phyloP scores from a whole-genome alignment of 1,140 invertebrate species.

The Watersipora subatra region DNA sequence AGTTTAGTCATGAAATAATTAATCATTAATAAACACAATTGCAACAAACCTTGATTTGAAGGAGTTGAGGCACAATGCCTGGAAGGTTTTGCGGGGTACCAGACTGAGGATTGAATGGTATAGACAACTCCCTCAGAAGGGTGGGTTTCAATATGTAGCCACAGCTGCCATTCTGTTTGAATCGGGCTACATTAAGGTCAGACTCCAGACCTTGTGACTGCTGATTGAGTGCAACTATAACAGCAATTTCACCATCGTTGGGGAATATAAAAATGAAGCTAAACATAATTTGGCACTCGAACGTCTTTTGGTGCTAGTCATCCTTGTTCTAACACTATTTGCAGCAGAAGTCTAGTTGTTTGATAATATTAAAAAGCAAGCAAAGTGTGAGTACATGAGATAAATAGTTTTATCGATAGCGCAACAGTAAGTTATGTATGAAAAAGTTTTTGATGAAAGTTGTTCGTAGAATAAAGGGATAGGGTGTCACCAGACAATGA shows the following conservation, averaged over 20 bases:
- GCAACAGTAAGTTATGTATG: too few relatives aligned
- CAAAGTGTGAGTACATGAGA: neutral
- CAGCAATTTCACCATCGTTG: too few relatives aligned
- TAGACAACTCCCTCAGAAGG: slow-evolving; percentile 30
- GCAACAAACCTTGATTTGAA: slow-evolving; percentile 49
- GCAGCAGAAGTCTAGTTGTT: too few relatives aligned
- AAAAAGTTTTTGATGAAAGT: too few relatives aligned
- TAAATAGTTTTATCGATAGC: too few relatives aligned
- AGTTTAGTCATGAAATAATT: too few relatives aligned
- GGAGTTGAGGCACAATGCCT: slow-evolving; percentile 45
- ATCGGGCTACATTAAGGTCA: slow-evolving; percentile 48
- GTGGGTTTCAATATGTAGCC: slow-evolving; percentile 55
- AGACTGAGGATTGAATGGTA: neutral
- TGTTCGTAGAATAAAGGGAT: too few relatives aligned
- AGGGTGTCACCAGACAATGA: too few relatives aligned
- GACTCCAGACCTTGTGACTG: slow-evolving; percentile 47
- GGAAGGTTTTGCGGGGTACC: slow-evolving; percentile 33
- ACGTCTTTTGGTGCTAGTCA: too few relatives aligned
- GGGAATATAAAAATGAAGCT: neutral
- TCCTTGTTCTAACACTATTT: too few relatives aligned
- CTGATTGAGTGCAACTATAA: slow-evolving; percentile 47
- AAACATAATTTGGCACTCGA: too few relatives aligned
- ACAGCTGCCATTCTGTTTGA: slow-evolving; percentile 51
- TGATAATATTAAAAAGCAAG: neutral
- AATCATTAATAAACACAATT: too few relatives aligned